Conservation (phyloP, 1,140 invertebrate species). For the Pseudachorutes palmiensis region DNA sequence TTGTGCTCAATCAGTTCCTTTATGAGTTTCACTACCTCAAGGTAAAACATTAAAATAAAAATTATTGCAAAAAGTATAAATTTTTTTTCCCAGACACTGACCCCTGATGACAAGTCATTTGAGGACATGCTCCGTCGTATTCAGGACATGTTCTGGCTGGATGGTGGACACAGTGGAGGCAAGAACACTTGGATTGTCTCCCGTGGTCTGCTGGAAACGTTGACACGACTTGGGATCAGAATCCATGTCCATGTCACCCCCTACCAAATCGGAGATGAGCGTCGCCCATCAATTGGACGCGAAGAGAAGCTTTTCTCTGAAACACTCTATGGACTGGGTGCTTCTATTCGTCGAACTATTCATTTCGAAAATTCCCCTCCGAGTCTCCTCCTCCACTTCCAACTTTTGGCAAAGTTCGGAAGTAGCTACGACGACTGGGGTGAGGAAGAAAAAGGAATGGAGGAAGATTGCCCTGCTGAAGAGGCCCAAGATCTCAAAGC, state of each 20-base stretch:
- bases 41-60: conserved; percentile 9
- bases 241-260: conserved; percentile 32
- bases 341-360: conserved; percentile 44
- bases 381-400: neutral
- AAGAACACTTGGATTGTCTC: conserved; percentile 79
- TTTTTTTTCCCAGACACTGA: conserved; percentile 45
- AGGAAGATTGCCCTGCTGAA: too few relatives aligned
- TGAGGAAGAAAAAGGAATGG: neutral
- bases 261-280: conserved; percentile 41
- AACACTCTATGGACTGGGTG: conserved; percentile 55
- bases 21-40: conserved; percentile 70
- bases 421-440: neutral
- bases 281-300: conserved; percentile 67
- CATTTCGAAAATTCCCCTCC: neutral
- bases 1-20: conserved; percentile 79
- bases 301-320: conserved; percentile 69
- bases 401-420: conserved; percentile 4
- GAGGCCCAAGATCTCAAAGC: too few relatives aligned
- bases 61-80: neutral
- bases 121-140: conserved; percentile 48
- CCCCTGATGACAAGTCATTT: conserved; percentile 49
- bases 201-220: conserved; percentile 56
- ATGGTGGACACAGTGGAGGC: conserved; percentile 73
- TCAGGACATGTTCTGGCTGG: conserved; percentile 71
- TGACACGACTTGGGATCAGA: conserved; percentile 53